Percentiles rank a stretch among this genome's conserved stretches.
Conservation (phyloP, 2,113 vertebrate species). For the Hemicordylus capensis region DNA sequence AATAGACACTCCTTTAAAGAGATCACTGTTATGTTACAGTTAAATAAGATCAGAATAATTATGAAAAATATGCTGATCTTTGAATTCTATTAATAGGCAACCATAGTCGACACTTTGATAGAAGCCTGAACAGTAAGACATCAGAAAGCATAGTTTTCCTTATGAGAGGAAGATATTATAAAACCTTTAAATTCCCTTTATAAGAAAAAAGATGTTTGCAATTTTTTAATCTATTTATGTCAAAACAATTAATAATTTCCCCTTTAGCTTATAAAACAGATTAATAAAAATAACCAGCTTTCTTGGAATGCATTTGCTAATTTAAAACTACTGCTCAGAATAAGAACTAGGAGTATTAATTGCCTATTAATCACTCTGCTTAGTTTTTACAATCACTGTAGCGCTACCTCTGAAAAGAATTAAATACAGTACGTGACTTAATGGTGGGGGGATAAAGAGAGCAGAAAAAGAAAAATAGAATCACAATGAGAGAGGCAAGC, state of each 20-base stretch:
- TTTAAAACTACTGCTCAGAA: background rate
- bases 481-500: background rate
- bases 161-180: background rate
- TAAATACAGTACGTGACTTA: background rate
- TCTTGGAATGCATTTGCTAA: background rate
- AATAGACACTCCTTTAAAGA: background rate
- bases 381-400: background rate
- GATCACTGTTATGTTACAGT: background rate
- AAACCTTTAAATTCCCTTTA: background rate
- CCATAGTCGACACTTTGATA: slow-evolving; percentile 50
- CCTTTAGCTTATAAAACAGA: background rate
- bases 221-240: background rate
- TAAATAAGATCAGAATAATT: background rate
- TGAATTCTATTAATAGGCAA: slow-evolving; percentile 59
- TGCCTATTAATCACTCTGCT: background rate
- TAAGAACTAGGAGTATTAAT: background rate
- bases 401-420: background rate
- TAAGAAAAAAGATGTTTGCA: background rate
- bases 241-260: background rate
- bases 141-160: slow-evolving; percentile 5
- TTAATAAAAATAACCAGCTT: background rate
- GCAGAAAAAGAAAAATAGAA: background rate
- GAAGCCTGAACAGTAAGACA: slow-evolving; percentile 40
- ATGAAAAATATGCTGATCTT: background rate
- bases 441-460: background rate